Base-by-base conservation (phyloP, 2,888 invertebrate genomes). In the Oconnorella tubifera region DNA sequence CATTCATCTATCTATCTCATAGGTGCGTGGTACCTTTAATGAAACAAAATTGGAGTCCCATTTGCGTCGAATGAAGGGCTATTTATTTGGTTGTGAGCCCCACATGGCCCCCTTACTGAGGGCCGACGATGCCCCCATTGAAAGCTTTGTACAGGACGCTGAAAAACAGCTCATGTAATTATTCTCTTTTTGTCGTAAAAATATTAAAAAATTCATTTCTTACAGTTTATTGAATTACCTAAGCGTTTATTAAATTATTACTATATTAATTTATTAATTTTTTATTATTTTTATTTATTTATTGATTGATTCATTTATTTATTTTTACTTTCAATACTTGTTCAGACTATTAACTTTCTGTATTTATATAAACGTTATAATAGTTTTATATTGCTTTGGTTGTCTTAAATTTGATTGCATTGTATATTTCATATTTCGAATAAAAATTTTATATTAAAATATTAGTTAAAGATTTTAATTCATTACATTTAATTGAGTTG, bases 61-160 rank as follows among this genome's bases (percentile, higher is more conserved):
- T 3, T 74, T 78, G n/a, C 76, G 78, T 68, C 75, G 76, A 69
- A 78, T 79, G 2, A 78, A 79, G 65, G 78, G 78, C 63, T 78
- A 78, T 29, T 72, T 79, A n/a, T 76, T 73, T 60, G 70, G 73
- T 10, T 72, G 75, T 55, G 80, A 80, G 60, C 78, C 78, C 3
- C 76, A 77, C 71, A 71, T 80, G 55, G 77, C 78, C 4, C 78
- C 77, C 67, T 71, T 79, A 10, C 71, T 80, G 19, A 19, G 40
- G 40, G 10, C 25, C 76, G n/a, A n/a, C n/a, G n/a, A n/a, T n/a
- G n/a, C n/a, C n/a, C n/a, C n/a, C n/a, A n/a, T n/a, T n/a, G n/a
- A n/a, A n/a, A 77, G 33, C 72, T 77, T 53, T 1, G 77, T 75
- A 0, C 72, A 74, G 59, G 77, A 77, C 56, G 74, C 74, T 50